phyloP scores from a whole-genome alignment of 2,113 vertebrate species.

The Oceanites oceanicus region DNA sequence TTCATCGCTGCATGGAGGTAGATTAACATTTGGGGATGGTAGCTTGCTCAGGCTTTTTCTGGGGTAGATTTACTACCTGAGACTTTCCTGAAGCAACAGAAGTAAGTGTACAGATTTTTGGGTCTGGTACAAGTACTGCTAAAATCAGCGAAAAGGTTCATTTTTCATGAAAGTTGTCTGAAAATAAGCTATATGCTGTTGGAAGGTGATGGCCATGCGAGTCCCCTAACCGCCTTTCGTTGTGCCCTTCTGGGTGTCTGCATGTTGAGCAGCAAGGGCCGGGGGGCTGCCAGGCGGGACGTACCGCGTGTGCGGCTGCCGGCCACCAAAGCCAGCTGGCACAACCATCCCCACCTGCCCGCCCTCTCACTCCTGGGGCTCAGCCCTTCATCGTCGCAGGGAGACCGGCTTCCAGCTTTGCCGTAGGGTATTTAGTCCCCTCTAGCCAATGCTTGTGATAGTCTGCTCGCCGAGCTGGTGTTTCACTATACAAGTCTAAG shows the following conservation, averaged over 20 bases:
- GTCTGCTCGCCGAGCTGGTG: background rate
- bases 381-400: background rate
- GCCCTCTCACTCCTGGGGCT: background rate
- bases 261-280: background rate
- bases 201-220: background rate
- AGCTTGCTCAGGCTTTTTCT: background rate
- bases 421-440: background rate
- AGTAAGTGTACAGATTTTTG: background rate
- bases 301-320: rapidly evolving
- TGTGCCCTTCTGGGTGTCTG: rapidly evolving
- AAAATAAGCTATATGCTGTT: rapidly evolving
- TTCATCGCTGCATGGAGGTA: background rate
- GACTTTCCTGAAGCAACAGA: background rate
- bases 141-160: background rate
- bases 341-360: too few relatives aligned
- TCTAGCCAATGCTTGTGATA: background rate
- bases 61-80: background rate
- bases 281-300: background rate
- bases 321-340: background rate
- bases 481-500: background rate
- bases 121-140: background rate
- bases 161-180: background rate
- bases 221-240: rapidly evolving
- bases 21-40: background rate
- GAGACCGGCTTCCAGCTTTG: background rate